Evolutionary conservation across 2,888 invertebrate species (phyloP).

Genomic region (Fabriciana adippe): DNA sequence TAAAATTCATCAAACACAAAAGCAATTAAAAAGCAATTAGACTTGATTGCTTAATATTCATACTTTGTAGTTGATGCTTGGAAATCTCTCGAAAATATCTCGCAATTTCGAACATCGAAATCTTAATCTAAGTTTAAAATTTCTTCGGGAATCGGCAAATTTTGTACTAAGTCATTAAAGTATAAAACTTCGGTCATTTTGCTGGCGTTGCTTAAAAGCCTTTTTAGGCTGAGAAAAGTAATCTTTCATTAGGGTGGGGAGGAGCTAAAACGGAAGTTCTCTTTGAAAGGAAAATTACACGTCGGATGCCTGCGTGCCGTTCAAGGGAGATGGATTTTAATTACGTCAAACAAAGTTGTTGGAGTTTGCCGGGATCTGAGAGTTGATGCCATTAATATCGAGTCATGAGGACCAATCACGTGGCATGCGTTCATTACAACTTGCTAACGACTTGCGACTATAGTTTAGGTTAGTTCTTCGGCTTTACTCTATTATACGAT

Average conservation of each 20-base stretch:
- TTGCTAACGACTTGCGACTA: constrained; percentile 52
- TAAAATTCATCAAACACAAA: constrained; percentile 58
- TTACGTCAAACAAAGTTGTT: constrained; percentile 78
- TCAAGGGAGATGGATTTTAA: constrained; percentile 79
- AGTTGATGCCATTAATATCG: constrained; percentile 51
- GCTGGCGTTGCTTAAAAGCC: constrained; percentile 82
- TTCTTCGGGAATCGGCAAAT: constrained; percentile 80
- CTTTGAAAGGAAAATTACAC: constrained; percentile 82
- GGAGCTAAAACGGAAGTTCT: constrained; percentile 82
- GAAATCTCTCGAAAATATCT: constrained; percentile 71
- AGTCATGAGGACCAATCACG: constrained; percentile 38
- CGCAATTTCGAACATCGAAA: constrained; percentile 76
- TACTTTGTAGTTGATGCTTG: constrained; percentile 65
- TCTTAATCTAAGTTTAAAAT: constrained; percentile 83
- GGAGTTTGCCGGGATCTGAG: constrained; percentile 55
- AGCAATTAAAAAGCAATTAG: constrained; percentile 81
- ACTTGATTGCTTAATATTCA: constrained; percentile 75
- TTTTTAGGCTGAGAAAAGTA: constrained; percentile 81
- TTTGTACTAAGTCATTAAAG: constrained; percentile 83
- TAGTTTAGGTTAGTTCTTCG: constrained; percentile 21
- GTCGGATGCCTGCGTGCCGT: constrained; percentile 72
- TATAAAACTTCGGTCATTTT: constrained; percentile 82
- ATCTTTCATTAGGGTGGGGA: constrained; percentile 81
- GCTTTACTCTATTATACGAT: too few relatives aligned
- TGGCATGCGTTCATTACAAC: constrained; percentile 48